Evolutionary conservation across 2,888 invertebrate genomes (phyloP), one percentile per base, ranked within the genome.

Genomic region (Scelioninae gen. 2): DNA sequence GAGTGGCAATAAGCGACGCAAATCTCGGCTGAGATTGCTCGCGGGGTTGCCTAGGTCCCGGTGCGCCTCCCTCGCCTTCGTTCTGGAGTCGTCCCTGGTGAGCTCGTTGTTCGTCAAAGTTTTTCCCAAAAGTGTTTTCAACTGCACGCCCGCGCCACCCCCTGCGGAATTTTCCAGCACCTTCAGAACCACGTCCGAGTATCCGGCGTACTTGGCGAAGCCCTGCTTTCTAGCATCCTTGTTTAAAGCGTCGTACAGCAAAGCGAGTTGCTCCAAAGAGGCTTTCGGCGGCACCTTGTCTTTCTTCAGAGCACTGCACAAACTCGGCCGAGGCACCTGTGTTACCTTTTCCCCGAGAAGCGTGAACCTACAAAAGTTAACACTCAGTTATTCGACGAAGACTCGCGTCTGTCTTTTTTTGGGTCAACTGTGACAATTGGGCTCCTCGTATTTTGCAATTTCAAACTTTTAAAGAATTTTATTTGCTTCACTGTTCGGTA

Each of bases 161-260:
- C 85, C 86, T 0, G 90, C 89, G 0, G 89, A 89, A 1, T 88
- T 89, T 0, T 87, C 85, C 0, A 92, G 84, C 4, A 86, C 86
- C 65, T 87, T 87, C 80, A 92, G 86, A 7, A 92, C 88, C 22
- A 87, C 87, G 1, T 90, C 88, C 0, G 91, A 88, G 83, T 90
- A 92, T 9, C 92, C 92, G 88, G 87, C 87, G 77, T 88, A 92
- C 77, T 90, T 91, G 2, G 90, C 90, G 3, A 91, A 87, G 31
- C 89, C 88, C 76, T 91, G 88, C 67, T 87, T 89, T 80, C 91
- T 91, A 0, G 91, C 90, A 71, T 92, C 92, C 74, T 91, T 89
- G 81, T 91, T 91, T 50, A 92, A 79, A 3, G 89, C 87, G 77
- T 92, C 92, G 80, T 92, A 92, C 25, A 92, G 81, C 16, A 89